phyloP scores from a whole-genome alignment of 2,888 invertebrate genomes.

The Drosophila sordidula region DNA sequence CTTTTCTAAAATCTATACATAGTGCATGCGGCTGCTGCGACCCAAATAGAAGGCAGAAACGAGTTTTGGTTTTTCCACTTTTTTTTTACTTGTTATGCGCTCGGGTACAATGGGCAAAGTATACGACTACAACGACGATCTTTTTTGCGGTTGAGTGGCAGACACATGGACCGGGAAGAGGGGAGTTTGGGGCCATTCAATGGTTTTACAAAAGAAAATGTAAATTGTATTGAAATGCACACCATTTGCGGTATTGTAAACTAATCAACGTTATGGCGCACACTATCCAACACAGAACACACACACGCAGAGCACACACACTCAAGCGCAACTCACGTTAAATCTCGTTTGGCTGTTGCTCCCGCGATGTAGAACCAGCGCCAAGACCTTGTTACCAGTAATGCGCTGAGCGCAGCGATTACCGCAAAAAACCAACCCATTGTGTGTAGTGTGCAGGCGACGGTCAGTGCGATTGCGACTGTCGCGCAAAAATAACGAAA shows the following conservation, averaged over 20 bases:
- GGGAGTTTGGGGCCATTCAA: slow-evolving; percentile 46
- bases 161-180: not conserved
- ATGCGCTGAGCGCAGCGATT: slow-evolving; percentile 88
- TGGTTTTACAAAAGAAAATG: slow-evolving; percentile 66
- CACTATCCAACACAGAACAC: not conserved
- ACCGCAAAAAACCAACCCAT: slow-evolving; percentile 87
- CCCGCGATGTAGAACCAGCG: slow-evolving; percentile 91
- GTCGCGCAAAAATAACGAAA: slow-evolving; percentile 83
- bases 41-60: slow-evolving; percentile 65
- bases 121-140: slow-evolving; percentile 27
- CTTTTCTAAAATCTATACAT: slow-evolving; percentile 46
- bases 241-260: slow-evolving; percentile 76
- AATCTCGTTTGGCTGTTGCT: slow-evolving; percentile 90
- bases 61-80: slow-evolving; percentile 69
- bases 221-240: slow-evolving; percentile 74
- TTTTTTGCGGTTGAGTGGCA: slow-evolving; percentile 40
- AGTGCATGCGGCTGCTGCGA: slow-evolving; percentile 41
- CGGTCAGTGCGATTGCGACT: slow-evolving; percentile 85
- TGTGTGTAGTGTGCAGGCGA: slow-evolving; percentile 84
- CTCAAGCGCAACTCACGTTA: slow-evolving; percentile 82
- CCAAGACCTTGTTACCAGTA: slow-evolving; percentile 90
- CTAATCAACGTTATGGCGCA: slow-evolving; percentile 48
- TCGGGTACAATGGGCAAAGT: slow-evolving; percentile 61
- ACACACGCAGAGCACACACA: not conserved
- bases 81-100: slow-evolving; percentile 29